These are phyloP conservation scores for Brachyalestes nurse DNA, from an alignment of 2,797 vertebrate species.

Conservation along the genomic window DNA sequence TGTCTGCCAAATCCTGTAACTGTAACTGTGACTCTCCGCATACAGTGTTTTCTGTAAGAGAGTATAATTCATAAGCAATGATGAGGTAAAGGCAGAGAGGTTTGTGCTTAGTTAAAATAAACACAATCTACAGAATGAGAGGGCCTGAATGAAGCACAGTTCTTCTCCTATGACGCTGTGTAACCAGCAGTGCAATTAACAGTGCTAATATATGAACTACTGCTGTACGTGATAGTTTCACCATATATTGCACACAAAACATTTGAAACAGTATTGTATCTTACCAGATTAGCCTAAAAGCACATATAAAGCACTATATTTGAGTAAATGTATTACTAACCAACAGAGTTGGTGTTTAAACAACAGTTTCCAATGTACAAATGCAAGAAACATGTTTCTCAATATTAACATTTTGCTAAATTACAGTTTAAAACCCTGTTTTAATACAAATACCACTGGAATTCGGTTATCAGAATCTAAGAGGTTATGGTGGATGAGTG, in stretches of 20 bases:
- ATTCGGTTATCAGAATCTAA: background rate
- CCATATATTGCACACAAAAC: no score
- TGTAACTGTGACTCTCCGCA: background rate
- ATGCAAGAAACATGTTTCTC: no score
- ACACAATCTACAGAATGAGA: background rate
- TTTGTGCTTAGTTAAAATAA: background rate
- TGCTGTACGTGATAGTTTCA: no score
- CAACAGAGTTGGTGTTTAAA: no score
- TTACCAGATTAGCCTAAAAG: no score
- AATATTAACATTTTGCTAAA: no score
- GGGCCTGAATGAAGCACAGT: background rate
- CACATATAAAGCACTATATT: no score
- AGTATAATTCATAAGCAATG: slow-evolving; percentile 16
- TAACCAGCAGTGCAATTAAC: background rate
- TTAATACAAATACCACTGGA: background rate
- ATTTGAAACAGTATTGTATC: no score
- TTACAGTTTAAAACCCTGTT: no score
- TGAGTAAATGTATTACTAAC: background rate
- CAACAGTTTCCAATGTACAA: no score
- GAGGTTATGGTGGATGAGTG: background rate
- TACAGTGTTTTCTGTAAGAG: background rate
- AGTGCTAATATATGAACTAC: no score
- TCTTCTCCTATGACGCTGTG: background rate
- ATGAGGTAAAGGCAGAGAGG: background rate
- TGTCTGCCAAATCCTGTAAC: no score